Conservation (phyloP, 2,888 invertebrate genomes). For the Acanthosepion lycidas region DNA sequence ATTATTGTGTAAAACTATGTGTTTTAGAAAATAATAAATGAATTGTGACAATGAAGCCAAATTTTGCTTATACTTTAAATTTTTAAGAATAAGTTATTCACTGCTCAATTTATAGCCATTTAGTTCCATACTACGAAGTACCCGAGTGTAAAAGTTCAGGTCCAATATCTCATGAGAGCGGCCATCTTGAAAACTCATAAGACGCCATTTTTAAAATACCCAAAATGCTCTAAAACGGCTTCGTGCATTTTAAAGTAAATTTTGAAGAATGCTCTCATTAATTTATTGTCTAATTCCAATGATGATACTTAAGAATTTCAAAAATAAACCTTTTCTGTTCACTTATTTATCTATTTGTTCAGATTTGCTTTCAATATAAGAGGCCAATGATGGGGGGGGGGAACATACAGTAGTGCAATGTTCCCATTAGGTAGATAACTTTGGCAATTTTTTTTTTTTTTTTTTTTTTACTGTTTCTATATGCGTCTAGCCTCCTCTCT, state of each 20-base stretch:
- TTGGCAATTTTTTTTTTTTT: neutral
- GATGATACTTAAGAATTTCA: neutral
- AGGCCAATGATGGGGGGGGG: neutral
- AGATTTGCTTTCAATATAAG: neutral
- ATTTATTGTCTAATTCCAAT: neutral
- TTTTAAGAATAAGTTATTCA: neutral
- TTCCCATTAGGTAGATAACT: neutral
- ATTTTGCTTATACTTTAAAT: neutral
- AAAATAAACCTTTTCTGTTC: neutral
- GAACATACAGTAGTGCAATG: neutral
- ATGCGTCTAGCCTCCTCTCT: too few species aligned
- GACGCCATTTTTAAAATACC: neutral
- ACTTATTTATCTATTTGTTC: neutral
- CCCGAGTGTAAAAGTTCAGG: neutral
- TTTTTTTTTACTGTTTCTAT: neutral
- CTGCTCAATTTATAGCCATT: neutral
- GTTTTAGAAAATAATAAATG: neutral
- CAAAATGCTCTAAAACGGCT: neutral
- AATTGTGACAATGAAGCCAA: neutral
- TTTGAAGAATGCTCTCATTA: neutral
- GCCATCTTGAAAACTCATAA: neutral
- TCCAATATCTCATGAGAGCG: neutral
- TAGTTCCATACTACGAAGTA: neutral
- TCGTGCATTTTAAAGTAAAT: constrained; percentile 20
- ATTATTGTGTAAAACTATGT: neutral